phyloP scores from a whole-genome alignment of 2,113 vertebrate genomes.

The Gallinago media region DNA sequence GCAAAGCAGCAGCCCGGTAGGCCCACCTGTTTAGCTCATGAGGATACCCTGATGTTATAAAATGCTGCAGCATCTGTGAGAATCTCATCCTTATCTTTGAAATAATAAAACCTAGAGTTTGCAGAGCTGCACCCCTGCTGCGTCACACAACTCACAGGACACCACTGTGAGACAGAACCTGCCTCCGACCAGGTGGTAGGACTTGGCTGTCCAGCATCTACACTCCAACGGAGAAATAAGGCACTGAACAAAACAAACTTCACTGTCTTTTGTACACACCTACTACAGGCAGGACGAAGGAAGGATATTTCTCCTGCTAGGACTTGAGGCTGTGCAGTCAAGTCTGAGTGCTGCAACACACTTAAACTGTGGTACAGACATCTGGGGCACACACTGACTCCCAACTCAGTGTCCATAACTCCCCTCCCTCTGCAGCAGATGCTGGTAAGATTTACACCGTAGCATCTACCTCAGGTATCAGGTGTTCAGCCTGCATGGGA shows the following conservation, averaged over 20 bases:
- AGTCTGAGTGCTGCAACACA: fast-evolving
- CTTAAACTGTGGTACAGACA: background rate
- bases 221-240: background rate
- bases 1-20: background rate
- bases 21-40: background rate
- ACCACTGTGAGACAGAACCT: background rate
- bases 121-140: background rate
- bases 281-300: background rate
- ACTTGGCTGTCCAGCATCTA: background rate
- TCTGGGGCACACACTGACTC: background rate
- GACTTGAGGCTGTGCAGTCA: background rate
- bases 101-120: background rate
- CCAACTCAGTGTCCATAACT: background rate
- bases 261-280: background rate
- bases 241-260: background rate
- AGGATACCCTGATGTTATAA: background rate
- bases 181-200: background rate
- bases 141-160: background rate
- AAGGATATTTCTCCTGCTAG: background rate
- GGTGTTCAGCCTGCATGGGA: background rate
- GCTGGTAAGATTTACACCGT: background rate
- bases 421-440: background rate
- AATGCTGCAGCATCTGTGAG: background rate
- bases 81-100: background rate
- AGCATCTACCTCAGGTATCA: background rate